phyloP scores from a whole-genome alignment of 2,113 vertebrate genomes.

The Actenoides hombroni region DNA sequence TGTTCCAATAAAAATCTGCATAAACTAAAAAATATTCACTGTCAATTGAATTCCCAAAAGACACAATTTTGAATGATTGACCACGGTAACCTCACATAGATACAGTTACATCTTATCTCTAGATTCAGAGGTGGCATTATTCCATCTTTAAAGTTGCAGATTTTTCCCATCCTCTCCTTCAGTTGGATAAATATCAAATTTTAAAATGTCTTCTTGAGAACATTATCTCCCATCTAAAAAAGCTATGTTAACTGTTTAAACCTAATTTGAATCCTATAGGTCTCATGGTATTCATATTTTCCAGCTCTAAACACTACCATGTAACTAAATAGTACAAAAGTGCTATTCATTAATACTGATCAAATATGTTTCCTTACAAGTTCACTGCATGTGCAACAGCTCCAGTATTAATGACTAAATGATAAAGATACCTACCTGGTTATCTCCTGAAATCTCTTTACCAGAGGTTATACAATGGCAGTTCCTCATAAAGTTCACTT shows the following conservation, averaged over 20 bases:
- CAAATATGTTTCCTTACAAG: background rate
- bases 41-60: background rate
- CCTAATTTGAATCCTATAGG: background rate
- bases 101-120: background rate
- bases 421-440: background rate
- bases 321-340: background rate
- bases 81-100: background rate
- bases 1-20: background rate
- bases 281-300: background rate
- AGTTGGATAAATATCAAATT: background rate
- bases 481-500: background rate
- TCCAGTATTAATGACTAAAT: background rate
- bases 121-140: background rate
- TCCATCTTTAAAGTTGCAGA: background rate
- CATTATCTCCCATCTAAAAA: background rate
- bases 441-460: background rate
- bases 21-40: background rate
- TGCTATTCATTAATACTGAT: background rate
- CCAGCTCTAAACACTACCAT: background rate
- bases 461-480: background rate
- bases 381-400: background rate
- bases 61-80: background rate
- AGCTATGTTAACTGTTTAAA: background rate
- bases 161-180: background rate
- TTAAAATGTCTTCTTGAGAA: background rate